Evolutionary conservation across 2,113 vertebrate genomes (phyloP).

Genomic region (Atherinomorus stipes): DNA sequence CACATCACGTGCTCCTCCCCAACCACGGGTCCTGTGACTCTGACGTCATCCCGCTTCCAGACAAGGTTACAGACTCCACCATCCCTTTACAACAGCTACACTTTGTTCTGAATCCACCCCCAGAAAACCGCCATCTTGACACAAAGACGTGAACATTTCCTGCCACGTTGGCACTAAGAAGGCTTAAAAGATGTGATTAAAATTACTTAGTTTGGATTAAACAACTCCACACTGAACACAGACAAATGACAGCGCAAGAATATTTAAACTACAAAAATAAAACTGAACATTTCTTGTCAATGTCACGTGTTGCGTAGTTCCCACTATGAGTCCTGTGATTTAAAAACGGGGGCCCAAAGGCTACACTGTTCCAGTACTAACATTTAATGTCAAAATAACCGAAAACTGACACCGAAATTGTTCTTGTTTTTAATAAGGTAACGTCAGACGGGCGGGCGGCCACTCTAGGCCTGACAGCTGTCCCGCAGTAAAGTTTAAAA

Average conservation of each 20-base stretch:
- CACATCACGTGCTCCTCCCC: slow-evolving; percentile 34
- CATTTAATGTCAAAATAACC: neutral
- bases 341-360: too few species aligned
- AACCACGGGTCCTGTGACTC: slow-evolving; percentile 40
- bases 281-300: neutral
- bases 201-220: neutral
- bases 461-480: neutral
- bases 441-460: neutral
- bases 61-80: neutral
- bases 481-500: neutral
- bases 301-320: slow-evolving; percentile 4
- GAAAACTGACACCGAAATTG: neutral
- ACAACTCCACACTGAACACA: too few species aligned
- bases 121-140: slow-evolving; percentile 75
- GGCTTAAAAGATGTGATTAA: neutral
- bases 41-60: slow-evolving; percentile 52
- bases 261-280: accelerated
- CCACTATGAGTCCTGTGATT: accelerated
- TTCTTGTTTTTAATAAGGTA: neutral
- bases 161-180: slow-evolving; percentile 43
- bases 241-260: too few species aligned
- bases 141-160: slow-evolving; percentile 46
- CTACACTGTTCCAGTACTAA: neutral
- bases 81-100: neutral
- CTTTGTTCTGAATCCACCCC: slow-evolving; percentile 24